Evolutionary conservation across 1,140 invertebrate genomes (phyloP).

Genomic region (Lepidostoma basale): DNA sequence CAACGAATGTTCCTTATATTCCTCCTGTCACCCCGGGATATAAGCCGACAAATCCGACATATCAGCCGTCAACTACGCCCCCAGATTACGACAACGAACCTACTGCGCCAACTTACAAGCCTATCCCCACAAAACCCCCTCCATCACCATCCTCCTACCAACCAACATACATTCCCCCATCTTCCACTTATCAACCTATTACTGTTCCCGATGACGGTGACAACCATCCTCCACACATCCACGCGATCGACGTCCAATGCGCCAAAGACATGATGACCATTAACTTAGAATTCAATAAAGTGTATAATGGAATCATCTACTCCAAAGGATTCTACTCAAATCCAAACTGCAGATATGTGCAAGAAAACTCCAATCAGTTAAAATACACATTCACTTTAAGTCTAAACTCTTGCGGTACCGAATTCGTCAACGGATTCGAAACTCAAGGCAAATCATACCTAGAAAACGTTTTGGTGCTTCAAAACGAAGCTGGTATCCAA

Average conservation of each 20-base stretch:
- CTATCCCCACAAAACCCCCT: slow-evolving; percentile 21
- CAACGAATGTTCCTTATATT: slow-evolving; percentile 45
- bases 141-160: slow-evolving; percentile 24
- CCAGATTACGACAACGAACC: slow-evolving; percentile 13
- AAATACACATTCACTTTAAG: slow-evolving; percentile 78
- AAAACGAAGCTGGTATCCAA: slow-evolving; percentile 80
- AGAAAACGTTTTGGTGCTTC: slow-evolving; percentile 80
- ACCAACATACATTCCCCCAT: slow-evolving; percentile 25
- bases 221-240: slow-evolving; percentile 76
- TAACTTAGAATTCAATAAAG: slow-evolving; percentile 77
- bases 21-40: slow-evolving; percentile 24
- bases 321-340: slow-evolving; percentile 78
- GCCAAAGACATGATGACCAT: slow-evolving; percentile 84
- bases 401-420: slow-evolving; percentile 79
- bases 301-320: slow-evolving; percentile 80
- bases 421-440: slow-evolving; percentile 79
- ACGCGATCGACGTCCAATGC: slow-evolving; percentile 76
- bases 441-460: slow-evolving; percentile 78
- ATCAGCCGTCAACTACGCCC: slow-evolving; percentile 43
- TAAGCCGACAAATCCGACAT: slow-evolving; percentile 48
- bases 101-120: not conserved
- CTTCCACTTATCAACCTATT: slow-evolving; percentile 8
- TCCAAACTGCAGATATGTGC: slow-evolving; percentile 75
- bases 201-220: slow-evolving; percentile 36
- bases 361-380: slow-evolving; percentile 69